phyloP scores from a whole-genome alignment of 2,113 vertebrate species.

The Pygoscelis adeliae region DNA sequence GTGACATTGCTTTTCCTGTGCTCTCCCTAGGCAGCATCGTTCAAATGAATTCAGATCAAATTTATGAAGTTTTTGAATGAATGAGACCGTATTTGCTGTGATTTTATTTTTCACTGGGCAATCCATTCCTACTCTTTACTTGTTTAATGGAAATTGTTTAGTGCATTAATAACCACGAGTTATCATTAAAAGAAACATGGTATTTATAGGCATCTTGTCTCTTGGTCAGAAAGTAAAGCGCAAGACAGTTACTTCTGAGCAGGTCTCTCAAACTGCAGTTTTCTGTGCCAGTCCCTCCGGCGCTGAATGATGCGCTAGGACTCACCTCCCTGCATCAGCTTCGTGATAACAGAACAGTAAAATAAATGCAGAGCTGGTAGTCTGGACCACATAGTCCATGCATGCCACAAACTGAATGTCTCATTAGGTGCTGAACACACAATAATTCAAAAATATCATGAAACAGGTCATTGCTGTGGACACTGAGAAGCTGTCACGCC shows the following conservation, averaged over 20 bases:
- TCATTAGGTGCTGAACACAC: not conserved
- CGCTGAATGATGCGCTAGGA: not conserved
- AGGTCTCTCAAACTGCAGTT: not conserved
- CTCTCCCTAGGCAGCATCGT: not conserved
- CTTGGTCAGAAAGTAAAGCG: not conserved
- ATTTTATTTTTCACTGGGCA: not conserved
- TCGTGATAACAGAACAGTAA: fast-evolving
- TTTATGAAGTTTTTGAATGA: not conserved
- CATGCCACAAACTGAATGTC: not conserved
- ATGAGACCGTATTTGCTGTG: not conserved
- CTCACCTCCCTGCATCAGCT: not conserved
- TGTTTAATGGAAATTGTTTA: not conserved
- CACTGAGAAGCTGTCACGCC: not conserved
- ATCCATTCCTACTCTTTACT: not conserved
- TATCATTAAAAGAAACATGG: not conserved
- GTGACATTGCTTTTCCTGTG: not conserved
- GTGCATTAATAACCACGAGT: not conserved
- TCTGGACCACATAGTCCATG: not conserved
- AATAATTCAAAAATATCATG: not conserved
- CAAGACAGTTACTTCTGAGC: not conserved
- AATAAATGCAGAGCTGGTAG: not conserved
- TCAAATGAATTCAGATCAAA: not conserved
- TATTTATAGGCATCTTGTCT: not conserved
- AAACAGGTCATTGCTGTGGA: not conserved
- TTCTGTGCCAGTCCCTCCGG: not conserved